These are phyloP conservation scores for Lonchura striata DNA, from an alignment of 2,113 vertebrate genomes.

Conservation along the genomic window DNA sequence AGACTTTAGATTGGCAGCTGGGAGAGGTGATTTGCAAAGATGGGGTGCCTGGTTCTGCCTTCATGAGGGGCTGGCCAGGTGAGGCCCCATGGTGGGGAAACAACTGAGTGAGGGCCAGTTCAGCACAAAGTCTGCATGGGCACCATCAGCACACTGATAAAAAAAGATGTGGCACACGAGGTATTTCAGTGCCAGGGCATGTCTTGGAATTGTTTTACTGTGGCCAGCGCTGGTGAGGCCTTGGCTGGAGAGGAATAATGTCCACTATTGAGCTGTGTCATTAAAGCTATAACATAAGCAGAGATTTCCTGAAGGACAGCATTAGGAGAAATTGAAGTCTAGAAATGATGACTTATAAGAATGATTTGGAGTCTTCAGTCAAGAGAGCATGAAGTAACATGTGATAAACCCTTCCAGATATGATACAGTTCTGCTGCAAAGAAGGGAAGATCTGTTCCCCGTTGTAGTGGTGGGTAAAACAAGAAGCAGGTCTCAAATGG, in stretches of 20 bases:
- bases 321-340: not conserved
- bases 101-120: not conserved
- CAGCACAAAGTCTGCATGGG: not conserved
- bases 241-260: not conserved
- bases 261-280: not conserved
- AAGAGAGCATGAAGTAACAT: not conserved
- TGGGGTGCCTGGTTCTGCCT: not conserved
- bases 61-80: not conserved
- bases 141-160: not conserved
- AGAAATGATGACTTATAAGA: not conserved
- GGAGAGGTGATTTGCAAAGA: not conserved
- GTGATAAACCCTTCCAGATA: not conserved
- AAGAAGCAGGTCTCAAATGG: not conserved
- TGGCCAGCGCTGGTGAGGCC: not conserved
- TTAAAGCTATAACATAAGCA: not conserved
- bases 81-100: not conserved
- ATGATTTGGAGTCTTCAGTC: not conserved
- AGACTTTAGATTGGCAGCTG: not conserved
- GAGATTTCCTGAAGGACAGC: not conserved
- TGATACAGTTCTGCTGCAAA: not conserved
- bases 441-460: not conserved
- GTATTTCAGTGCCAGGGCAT: not conserved
- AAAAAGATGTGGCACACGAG: not conserved
- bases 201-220: not conserved
- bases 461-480: not conserved